Base-by-base conservation (phyloP, 2,113 vertebrate genomes). In the Sphyrna mokarran region DNA sequence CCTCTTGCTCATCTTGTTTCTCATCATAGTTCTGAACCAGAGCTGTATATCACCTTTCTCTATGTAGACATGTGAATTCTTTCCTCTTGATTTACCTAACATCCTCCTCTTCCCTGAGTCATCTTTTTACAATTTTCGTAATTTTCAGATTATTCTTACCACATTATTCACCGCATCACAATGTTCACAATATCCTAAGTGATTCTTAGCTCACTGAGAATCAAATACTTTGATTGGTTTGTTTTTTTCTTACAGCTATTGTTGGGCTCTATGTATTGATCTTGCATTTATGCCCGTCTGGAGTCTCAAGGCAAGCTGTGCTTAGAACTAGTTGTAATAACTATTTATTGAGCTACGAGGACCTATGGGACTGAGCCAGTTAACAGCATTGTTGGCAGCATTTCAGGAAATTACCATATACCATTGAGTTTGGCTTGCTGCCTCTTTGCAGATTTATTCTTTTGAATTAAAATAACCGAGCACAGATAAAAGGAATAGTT, bases 351-450 rank as follows among this genome's bases (percentile, higher is more conserved):
- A 68, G 63, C 33, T 20, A 37, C 16, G 11, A 40, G 90, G 58
- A 37, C 29, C 20, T 94, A 68, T 94, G 63, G 66, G 63, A 69
- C 91, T 68, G 63, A 94, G 63, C 33, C 37, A 94, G 66, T 94
- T 94, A 69, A 94, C n/a, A 94, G n/a, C 3, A 40, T 94, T 40
- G 20, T 37, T 43, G 63, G 63, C 91, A 94, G n/a, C n/a, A 90
- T 16, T 90, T 94, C 66, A 94, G 40, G 16, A 69, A 69, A 43
- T 94, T 94, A 69, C 0, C 63, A 94, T 68, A 68, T 40, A 68
- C 29, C 61, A 40, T 94, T 66, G 68, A 69, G n/a, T 94, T 94
- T 94, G 91, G 9, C 63, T 94, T 40, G n/a, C 63, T 94, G 66
- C 18, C 40, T 94, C 66, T 69, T 37, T 69, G 8, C 40, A 69